Conservation (phyloP, 2,113 vertebrate genomes). For the Anoura caudifer region DNA sequence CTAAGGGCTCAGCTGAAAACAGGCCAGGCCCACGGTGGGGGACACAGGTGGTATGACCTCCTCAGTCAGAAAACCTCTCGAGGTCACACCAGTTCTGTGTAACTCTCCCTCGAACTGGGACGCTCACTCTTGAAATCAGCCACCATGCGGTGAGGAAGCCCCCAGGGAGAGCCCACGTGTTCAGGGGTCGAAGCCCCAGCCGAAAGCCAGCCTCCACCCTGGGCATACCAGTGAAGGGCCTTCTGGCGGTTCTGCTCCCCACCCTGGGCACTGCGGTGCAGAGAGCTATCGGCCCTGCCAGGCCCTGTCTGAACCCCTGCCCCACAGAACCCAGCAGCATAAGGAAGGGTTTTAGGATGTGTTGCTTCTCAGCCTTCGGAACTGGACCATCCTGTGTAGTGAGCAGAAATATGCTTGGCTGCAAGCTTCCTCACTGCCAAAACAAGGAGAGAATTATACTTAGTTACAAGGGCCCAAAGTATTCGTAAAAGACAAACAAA, state of each 20-base stretch:
- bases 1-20: neutral
- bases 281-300: rapidly evolving
- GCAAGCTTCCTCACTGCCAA: neutral
- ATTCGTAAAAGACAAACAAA: neutral
- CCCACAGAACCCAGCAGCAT: neutral
- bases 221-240: rapidly evolving
- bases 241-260: rapidly evolving
- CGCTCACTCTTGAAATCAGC: neutral
- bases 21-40: neutral
- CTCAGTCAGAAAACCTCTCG: neutral
- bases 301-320: neutral
- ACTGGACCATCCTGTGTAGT: neutral
- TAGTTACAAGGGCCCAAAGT: neutral
- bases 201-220: neutral
- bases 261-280: rapidly evolving
- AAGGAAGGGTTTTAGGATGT: neutral
- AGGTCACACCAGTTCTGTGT: neutral
- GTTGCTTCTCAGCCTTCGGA: neutral
- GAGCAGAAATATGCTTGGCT: neutral
- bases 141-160: neutral
- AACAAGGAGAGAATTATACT: constrained; percentile 27
- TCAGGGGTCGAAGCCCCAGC: neutral
- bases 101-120: neutral
- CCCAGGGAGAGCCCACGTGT: neutral
- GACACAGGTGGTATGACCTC: neutral